Base-by-base conservation (phyloP, 2,113 vertebrate genomes). In the Catharus fuscescens region DNA sequence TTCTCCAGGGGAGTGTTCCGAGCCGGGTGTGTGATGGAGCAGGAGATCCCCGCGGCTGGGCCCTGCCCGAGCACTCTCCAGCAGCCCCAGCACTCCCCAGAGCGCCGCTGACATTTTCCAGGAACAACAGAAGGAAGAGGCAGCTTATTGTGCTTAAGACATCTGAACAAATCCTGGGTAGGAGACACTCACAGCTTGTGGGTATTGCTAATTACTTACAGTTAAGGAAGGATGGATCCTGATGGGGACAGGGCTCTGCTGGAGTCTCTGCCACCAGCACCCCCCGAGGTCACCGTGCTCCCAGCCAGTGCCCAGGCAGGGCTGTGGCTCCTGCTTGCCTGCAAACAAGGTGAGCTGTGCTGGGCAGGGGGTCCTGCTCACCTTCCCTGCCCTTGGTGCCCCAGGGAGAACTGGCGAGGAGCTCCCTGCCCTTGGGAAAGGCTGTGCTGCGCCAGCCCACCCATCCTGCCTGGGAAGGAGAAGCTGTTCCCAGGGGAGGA, bases 81-180 rank as follows among this genome's bases (percentile, higher is more conserved):
- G n/a, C 25, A 45, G 71, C 73, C 87, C 90, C 8, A 10, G 40
- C 76, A 28, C 78, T 53, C 52, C n/a, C 86, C 65, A 17, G 89
- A 57, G 90, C 65, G 69, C 86, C 31, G 2, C 91, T 18, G 59
- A 20, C 1, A 0, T n/a, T 48, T 26, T 18, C 32, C 69, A 26
- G 65, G 52, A 72, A 28, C 71, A 28, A 31, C 64, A 40, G 54
- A 31, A 61, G 90, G 80, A 87, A 92, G 94, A 96, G 88, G 94
- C 95, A 94, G 86, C 78, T 92, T 94, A 87, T 97, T 98, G 97
- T 97, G 97, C 97, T 98, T 98, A 96, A 96, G 96, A 97, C 93
- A 94, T 96, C 86, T 65, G 93, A 97, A 97, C 53, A 97, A 91
- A 95, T 91, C 89, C 92, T 82, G 96, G 95, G 91, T 79, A 73